A percentile compares a stretch with the other conserved stretches of the same genome.
Evolutionary conservation across 2,888 invertebrate genomes (phyloP).

Genomic region (Hyles lineata): DNA sequence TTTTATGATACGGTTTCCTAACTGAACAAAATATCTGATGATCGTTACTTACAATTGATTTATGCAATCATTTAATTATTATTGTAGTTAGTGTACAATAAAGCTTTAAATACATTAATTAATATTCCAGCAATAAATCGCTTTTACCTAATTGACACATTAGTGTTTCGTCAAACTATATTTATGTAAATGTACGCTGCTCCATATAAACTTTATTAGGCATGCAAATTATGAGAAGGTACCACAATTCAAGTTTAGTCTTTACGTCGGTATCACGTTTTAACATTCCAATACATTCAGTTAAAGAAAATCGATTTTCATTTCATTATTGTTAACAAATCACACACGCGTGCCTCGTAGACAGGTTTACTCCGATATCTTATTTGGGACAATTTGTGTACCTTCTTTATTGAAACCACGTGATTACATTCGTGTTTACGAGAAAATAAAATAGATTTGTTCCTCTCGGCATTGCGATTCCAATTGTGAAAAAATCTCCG

Average conservation of each 20-base stretch:
- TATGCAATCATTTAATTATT: not conserved
- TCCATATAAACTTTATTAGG: not conserved
- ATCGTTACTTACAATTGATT: too few species aligned
- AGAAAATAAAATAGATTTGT: not conserved
- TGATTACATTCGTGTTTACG: not conserved
- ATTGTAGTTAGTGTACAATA: too few species aligned
- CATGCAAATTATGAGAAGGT: not conserved
- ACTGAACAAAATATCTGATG: too few species aligned
- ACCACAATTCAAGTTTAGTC: not conserved
- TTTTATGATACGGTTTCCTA: too few species aligned
- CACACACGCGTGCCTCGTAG: slow-evolving; percentile 4
- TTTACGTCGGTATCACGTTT: not conserved
- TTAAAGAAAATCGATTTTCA: not conserved
- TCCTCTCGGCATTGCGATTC: not conserved
- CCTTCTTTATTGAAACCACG: not conserved
- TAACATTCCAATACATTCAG: slow-evolving; percentile 1
- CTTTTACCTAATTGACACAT: not conserved
- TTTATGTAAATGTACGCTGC: not conserved
- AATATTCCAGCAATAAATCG: not conserved
- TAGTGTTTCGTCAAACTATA: not conserved
- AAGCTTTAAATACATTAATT: too few species aligned
- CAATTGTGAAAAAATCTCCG: not conserved
- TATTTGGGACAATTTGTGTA: slow-evolving; percentile 11
- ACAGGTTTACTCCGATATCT: slow-evolving; percentile 24
- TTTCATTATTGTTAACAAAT: slow-evolving; percentile 25